Evolutionary conservation across 2,797 vertebrate species (phyloP).

Genomic region (Otolemur crassicaudatus): DNA sequence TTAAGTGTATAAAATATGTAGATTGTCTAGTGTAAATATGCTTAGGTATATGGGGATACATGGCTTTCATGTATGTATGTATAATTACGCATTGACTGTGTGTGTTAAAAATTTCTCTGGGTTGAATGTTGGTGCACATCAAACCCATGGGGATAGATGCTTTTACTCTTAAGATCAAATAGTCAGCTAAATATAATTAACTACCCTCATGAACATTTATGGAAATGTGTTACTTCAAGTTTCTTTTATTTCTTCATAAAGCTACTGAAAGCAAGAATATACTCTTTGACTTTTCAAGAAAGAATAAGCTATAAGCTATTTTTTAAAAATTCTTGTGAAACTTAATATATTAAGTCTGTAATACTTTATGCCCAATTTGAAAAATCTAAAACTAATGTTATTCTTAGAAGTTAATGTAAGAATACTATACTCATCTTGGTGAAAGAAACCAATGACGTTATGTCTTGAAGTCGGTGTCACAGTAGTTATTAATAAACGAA

Average conservation of each 20-base stretch:
- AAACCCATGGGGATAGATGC: background rate
- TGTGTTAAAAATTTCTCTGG: background rate
- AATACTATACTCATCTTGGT: background rate
- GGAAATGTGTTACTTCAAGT: conserved; percentile 2
- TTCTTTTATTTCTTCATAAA: conserved; percentile 16
- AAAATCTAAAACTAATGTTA: background rate
- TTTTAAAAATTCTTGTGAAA: background rate
- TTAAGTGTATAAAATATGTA: background rate
- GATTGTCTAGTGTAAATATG: background rate
- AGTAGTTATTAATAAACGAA: background rate
- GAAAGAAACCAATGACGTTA: conserved; percentile 8
- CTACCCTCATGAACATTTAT: background rate
- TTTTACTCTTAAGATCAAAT: conserved; percentile 15
- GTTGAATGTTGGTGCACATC: background rate
- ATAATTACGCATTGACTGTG: background rate
- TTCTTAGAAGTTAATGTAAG: conserved; percentile 2
- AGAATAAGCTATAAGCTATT: background rate
- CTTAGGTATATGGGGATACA: background rate
- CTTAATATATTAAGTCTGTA: background rate
- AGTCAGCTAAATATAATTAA: background rate
- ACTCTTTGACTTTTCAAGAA: conserved; percentile 49
- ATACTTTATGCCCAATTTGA: background rate
- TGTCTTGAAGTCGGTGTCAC: background rate
- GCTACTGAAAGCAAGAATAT: background rate
- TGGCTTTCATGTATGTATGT: background rate